These are phyloP conservation scores for Neogale vison DNA, from an alignment of 2,113 vertebrate genomes.

Conservation along the genomic window DNA sequence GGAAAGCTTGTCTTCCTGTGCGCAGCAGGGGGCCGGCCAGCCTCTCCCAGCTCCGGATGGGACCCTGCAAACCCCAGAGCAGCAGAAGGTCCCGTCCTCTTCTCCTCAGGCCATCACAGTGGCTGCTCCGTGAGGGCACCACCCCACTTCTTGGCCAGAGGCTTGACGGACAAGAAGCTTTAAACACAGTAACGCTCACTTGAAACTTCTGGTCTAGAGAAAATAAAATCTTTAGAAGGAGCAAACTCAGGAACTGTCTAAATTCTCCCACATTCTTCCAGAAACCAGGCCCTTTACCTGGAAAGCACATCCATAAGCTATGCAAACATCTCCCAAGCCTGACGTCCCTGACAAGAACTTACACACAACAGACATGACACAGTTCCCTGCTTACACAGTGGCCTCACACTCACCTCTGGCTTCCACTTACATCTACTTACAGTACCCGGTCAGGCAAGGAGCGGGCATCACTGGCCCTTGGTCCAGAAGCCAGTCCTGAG, in stretches of 20 bases:
- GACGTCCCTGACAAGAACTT: accelerated
- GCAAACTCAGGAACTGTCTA: no score
- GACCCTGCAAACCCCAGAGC: not conserved
- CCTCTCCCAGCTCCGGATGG: accelerated
- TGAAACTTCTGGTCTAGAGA: not conserved
- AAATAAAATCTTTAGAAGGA: no score
- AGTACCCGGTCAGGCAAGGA: not conserved
- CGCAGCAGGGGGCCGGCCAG: accelerated
- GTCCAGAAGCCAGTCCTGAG: not conserved
- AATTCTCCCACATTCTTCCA: not conserved
- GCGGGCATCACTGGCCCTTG: no score
- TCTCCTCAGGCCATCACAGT: not conserved
- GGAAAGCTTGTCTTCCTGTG: not conserved
- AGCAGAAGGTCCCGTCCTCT: not conserved
- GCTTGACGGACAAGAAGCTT: not conserved
- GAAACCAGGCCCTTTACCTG: not conserved
- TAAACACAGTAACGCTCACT: not conserved
- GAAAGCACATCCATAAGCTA: accelerated
- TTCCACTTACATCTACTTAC: not conserved
- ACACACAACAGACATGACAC: not conserved
- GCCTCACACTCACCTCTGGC: not conserved
- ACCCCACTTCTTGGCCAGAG: not conserved
- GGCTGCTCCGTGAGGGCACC: not conserved
- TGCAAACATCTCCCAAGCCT: not conserved
- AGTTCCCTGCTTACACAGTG: accelerated